Conservation (phyloP, 2,113 vertebrate species). For the Micromys minutus region DNA sequence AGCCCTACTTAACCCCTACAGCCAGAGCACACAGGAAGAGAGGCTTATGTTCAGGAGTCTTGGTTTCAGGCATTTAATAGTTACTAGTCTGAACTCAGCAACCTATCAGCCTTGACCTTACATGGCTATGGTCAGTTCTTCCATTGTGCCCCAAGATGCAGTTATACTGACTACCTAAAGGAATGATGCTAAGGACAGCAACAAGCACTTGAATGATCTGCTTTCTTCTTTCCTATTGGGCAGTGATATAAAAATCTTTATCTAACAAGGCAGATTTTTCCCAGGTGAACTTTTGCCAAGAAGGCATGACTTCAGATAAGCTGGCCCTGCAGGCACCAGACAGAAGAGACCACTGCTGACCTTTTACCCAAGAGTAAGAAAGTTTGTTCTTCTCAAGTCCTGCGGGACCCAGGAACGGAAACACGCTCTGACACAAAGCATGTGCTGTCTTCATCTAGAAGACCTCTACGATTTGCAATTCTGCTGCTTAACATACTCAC, state of each 20-base stretch:
- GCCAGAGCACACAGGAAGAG: neutral
- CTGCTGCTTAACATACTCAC: neutral
- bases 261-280: neutral
- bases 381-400: neutral
- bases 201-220: neutral
- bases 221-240: conserved; percentile 29
- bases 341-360: neutral
- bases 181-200: conserved; percentile 44
- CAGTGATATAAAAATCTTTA: neutral
- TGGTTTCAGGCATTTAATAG: neutral
- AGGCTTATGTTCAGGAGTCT: neutral
- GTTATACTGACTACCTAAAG: neutral
- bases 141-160: neutral
- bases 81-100: neutral
- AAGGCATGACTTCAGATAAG: conserved; percentile 15
- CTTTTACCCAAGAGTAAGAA: neutral
- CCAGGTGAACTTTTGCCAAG: neutral
- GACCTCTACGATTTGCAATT: neutral
- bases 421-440: neutral
- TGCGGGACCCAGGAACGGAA: neutral
- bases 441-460: neutral
- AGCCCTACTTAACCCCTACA: neutral
- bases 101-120: too few species aligned
- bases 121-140: neutral
- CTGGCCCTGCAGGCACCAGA: neutral